Evolutionary conservation across 2,888 invertebrate species (phyloP).

Genomic region (Chloroclystis v-ata): DNA sequence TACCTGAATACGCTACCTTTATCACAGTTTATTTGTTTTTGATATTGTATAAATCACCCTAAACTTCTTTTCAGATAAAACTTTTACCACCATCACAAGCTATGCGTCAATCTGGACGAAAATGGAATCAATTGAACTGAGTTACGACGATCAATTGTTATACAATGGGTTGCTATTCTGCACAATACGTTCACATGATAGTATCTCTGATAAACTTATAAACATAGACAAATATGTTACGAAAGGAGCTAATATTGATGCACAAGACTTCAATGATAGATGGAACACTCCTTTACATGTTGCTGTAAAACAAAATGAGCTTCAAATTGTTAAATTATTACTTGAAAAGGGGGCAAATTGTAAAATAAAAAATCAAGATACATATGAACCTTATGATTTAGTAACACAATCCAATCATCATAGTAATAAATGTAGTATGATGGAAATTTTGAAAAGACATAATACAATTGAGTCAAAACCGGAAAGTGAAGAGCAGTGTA

Average conservation of each 20-base stretch:
- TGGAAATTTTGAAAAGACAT: neutral
- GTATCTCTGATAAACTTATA: neutral
- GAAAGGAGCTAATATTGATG: slow-evolving; percentile 7
- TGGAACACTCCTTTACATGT: slow-evolving; percentile 12
- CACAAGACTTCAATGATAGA: slow-evolving; percentile 9
- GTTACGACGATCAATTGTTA: slow-evolving; percentile 5
- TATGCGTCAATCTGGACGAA: too few species aligned
- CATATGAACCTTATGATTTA: neutral
- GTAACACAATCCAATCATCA: neutral
- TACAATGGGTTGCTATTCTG: slow-evolving; percentile 10
- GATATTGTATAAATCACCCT: too few species aligned
- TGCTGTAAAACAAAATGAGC: slow-evolving; percentile 5
- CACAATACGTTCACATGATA: slow-evolving; percentile 3
- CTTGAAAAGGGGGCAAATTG: slow-evolving; percentile 8
- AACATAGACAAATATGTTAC: slow-evolving; percentile 2
- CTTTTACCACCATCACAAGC: too few species aligned
- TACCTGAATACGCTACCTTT: too few species aligned
- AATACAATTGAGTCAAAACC: too few species aligned
- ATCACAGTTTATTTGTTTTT: too few species aligned
- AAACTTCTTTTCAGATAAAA: too few species aligned
- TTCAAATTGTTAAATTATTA: slow-evolving; percentile 6
- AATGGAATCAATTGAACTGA: neutral
- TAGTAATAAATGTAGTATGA: slow-evolving; percentile 1
- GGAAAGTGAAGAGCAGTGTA: too few species aligned
- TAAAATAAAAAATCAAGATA: neutral